Conservation (phyloP, 2,113 vertebrate genomes). For the Cariama cristata region DNA sequence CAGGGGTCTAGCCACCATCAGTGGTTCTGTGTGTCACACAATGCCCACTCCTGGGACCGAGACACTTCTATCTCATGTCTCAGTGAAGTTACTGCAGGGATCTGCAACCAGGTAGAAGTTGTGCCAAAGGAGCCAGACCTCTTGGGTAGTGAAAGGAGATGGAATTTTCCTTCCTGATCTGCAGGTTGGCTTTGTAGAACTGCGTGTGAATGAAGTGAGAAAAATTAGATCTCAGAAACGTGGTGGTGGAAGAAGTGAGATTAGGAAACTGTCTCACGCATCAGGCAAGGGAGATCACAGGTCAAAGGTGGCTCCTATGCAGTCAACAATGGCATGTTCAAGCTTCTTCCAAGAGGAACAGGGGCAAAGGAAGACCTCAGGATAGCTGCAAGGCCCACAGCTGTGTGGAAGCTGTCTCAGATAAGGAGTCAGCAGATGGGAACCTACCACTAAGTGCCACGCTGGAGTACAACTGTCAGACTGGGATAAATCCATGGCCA, state of each 20-base stretch:
- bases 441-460: background rate
- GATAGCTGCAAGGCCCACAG: background rate
- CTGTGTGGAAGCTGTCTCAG: background rate
- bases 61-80: background rate
- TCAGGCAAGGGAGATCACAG: background rate
- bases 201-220: background rate
- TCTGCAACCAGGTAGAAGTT: background rate
- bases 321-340: background rate
- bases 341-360: background rate
- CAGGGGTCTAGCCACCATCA: background rate
- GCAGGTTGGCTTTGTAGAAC: background rate
- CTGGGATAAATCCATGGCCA: background rate
- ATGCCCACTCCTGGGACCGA: accelerated
- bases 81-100: background rate
- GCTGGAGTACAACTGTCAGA: background rate
- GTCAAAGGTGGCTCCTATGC: background rate
- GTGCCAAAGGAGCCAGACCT: background rate
- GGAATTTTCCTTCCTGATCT: background rate
- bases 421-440: background rate
- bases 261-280: background rate
- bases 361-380: background rate
- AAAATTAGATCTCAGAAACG: background rate
- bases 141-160: background rate
- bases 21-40: background rate
- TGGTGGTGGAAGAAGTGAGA: background rate